These are phyloP conservation scores for Cataglyphis cursor DNA, from an alignment of 2,888 invertebrate species.

Conservation along the genomic window DNA sequence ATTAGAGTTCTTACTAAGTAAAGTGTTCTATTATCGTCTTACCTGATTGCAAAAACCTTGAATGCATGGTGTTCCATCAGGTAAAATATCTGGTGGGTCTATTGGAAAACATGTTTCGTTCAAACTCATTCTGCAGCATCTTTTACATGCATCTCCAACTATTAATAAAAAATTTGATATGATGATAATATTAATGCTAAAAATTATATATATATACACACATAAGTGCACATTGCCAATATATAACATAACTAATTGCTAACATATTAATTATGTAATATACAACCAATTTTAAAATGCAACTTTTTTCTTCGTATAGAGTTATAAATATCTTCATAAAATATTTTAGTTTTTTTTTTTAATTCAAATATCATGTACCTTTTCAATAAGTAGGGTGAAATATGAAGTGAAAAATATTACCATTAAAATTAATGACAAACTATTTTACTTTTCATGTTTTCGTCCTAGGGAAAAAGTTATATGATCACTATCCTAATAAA, in stretches of 20 bases:
- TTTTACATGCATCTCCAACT: constrained; percentile 97
- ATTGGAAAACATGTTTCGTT: constrained; percentile 97
- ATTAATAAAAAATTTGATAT: constrained; percentile 57
- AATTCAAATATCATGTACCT: background rate
- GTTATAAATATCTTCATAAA: background rate
- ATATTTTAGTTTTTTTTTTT: background rate
- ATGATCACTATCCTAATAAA: too few relatives aligned
- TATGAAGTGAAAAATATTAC: too few relatives aligned
- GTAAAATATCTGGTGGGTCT: constrained; percentile 95
- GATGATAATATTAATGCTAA: constrained; percentile 18
- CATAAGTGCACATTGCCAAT: background rate
- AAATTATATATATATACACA: background rate
- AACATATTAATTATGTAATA: background rate
- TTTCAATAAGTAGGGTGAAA: too few relatives aligned
- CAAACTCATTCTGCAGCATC: constrained; percentile 96
- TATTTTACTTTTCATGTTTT: too few relatives aligned
- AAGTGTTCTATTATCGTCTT: constrained; percentile 64
- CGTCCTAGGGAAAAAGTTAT: too few relatives aligned
- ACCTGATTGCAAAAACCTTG: constrained; percentile 98
- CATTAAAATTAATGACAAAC: too few relatives aligned
- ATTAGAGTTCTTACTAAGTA: background rate
- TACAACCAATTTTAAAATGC: background rate
- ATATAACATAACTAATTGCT: too few relatives aligned
- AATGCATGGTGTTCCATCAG: constrained; percentile 98
- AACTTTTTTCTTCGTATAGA: background rate